A percentile compares a stretch with the other conserved stretches of the same genome.
Evolutionary conservation across 2,113 vertebrate genomes (phyloP).

Genomic region (Sinocyclocheilus maitianheensis): DNA sequence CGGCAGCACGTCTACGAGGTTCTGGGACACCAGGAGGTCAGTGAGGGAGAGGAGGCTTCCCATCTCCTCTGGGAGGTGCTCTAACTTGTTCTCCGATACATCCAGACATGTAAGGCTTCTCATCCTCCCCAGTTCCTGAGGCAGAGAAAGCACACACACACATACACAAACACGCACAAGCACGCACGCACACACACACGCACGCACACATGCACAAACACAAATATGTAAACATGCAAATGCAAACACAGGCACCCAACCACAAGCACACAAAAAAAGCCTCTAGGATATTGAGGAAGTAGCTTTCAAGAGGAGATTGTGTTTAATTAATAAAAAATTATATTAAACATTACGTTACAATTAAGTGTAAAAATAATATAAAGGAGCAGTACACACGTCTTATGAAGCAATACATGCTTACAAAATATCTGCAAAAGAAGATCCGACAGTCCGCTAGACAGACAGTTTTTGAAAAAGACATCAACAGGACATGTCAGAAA

Average conservation of each 20-base stretch:
- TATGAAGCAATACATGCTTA: neutral
- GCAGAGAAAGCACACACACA: constrained; percentile 41
- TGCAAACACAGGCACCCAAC: neutral
- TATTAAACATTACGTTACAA: neutral
- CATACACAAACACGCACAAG: neutral
- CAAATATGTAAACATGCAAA: neutral
- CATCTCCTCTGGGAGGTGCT: constrained; percentile 91
- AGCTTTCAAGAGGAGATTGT: neutral
- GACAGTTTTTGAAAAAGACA: neutral
- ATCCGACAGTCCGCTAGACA: neutral
- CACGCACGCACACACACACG: neutral
- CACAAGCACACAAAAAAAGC: neutral
- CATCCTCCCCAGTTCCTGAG: constrained; percentile 90
- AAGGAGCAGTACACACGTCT: neutral
- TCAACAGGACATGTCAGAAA: constrained; percentile 27
- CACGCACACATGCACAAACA: neutral
- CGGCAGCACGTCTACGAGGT: constrained; percentile 87
- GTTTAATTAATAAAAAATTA: neutral
- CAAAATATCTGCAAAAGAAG: neutral
- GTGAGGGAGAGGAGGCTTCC: constrained; percentile 85
- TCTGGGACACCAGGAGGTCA: constrained; percentile 95
- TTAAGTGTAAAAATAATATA: neutral
- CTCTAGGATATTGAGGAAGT: neutral
- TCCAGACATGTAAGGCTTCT: constrained; percentile 94
- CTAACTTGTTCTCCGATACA: constrained; percentile 96